These are phyloP conservation scores for Axis porcinus DNA, from an alignment of 2,113 vertebrate genomes.

Conservation along the genomic window DNA sequence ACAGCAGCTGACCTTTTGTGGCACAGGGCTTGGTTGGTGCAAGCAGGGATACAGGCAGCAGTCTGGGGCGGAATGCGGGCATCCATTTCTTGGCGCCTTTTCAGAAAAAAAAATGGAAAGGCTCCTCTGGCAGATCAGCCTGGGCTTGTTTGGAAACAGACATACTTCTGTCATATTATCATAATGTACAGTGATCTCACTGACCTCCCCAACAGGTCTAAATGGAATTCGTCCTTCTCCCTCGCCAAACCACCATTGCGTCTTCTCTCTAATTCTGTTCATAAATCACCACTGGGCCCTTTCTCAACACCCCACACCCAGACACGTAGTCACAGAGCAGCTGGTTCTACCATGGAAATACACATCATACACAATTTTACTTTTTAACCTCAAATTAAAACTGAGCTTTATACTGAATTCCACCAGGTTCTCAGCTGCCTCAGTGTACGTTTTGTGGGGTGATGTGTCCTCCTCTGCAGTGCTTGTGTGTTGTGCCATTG, in stretches of 20 bases:
- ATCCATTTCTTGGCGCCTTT: neutral
- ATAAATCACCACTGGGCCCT: neutral
- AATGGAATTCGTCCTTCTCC: neutral
- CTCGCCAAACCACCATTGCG: neutral
- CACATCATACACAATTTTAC: neutral
- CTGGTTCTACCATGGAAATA: neutral
- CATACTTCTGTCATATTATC: neutral
- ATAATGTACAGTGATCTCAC: neutral
- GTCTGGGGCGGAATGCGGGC: neutral
- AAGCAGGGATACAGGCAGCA: neutral
- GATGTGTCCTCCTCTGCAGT: rapidly evolving
- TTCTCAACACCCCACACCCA: neutral
- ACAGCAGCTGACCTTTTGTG: neutral
- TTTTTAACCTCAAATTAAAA: neutral
- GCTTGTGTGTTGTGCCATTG: rapidly evolving
- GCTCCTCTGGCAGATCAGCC: neutral
- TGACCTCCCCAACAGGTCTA: neutral
- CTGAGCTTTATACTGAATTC: neutral
- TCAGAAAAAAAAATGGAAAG: neutral
- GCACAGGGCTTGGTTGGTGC: neutral
- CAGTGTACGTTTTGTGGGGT: rapidly evolving
- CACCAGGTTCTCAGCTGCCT: neutral
- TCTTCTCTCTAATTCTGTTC: neutral
- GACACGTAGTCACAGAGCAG: neutral
- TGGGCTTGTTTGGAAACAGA: neutral